These are phyloP conservation scores for Lophura nycthemera DNA, from an alignment of 2,113 vertebrate genomes.

Conservation along the genomic window DNA sequence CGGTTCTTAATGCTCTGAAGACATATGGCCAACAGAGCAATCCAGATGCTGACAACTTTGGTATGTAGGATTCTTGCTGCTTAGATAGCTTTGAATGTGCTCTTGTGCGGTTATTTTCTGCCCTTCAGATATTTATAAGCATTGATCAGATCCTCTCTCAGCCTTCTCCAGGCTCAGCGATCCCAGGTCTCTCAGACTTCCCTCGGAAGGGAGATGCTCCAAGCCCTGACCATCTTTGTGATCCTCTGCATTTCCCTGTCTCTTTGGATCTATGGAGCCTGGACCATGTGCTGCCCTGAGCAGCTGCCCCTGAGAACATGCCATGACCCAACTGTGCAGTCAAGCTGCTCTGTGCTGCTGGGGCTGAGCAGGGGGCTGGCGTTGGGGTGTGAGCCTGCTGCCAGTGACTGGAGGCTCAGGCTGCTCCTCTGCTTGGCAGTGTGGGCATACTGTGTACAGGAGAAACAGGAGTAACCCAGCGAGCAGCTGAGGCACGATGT, in stretches of 20 bases:
- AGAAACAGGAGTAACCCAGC: not conserved
- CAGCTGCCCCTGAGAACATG: constrained; percentile 18
- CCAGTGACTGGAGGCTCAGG: not conserved
- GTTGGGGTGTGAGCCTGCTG: not conserved
- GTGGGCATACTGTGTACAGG: not conserved
- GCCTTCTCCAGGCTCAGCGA: too few species aligned
- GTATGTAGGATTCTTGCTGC: not conserved
- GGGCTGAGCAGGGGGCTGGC: too few species aligned
- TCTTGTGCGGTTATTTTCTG: not conserved
- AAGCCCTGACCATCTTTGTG: too few species aligned
- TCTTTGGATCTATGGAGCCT: too few species aligned
- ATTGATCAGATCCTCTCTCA: too few species aligned
- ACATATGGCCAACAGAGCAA: not conserved
- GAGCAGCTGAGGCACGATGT: not conserved
- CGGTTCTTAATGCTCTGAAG: constrained; percentile 5
- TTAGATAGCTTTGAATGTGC: not conserved
- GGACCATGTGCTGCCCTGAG: not conserved
- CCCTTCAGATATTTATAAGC: too few species aligned
- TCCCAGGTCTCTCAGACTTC: too few species aligned
- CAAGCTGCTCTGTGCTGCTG: too few species aligned
- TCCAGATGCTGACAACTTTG: not conserved
- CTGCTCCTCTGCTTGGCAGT: not conserved
- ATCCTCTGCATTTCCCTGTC: too few species aligned
- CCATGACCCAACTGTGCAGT: constrained; percentile 1
- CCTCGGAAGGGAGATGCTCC: too few species aligned